These are phyloP conservation scores for Theristicus caerulescens DNA, from an alignment of 2,113 vertebrate species.

Conservation along the genomic window DNA sequence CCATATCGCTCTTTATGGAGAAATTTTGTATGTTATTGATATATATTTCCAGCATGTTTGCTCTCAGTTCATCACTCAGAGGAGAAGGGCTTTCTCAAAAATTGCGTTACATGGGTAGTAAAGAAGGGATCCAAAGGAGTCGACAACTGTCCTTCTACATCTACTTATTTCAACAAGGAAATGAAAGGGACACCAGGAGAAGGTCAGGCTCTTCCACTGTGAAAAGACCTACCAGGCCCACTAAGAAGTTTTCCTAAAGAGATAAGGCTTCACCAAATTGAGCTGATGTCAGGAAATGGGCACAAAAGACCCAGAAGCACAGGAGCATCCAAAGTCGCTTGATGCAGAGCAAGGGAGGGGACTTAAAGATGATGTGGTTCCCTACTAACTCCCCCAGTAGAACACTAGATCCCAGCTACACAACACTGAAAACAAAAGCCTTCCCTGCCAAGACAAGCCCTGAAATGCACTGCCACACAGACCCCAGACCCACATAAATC, in stretches of 20 bases:
- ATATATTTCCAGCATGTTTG: neutral
- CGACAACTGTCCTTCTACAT: neutral
- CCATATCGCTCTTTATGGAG: fast-evolving
- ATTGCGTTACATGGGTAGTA: neutral
- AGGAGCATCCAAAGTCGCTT: neutral
- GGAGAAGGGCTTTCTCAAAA: neutral
- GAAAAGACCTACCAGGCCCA: neutral
- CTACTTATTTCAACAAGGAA: neutral
- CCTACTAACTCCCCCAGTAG: neutral
- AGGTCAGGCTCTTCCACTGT: neutral
- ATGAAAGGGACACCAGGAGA: neutral
- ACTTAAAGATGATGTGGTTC: fast-evolving
- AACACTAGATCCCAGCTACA: neutral
- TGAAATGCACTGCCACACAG: neutral
- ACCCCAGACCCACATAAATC: neutral
- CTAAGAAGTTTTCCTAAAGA: neutral
- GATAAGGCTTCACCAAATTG: neutral
- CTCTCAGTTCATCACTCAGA: neutral
- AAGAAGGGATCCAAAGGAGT: neutral
- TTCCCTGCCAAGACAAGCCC: neutral
- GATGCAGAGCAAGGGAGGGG: neutral
- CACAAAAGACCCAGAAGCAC: neutral
- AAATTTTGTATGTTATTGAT: neutral
- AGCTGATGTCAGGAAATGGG: neutral
- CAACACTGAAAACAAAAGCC: neutral